Evolutionary conservation across 2,888 invertebrate genomes (phyloP), one percentile per base, ranked within the genome.

Genomic region (Acanthosoma haemorrhoidale): DNA sequence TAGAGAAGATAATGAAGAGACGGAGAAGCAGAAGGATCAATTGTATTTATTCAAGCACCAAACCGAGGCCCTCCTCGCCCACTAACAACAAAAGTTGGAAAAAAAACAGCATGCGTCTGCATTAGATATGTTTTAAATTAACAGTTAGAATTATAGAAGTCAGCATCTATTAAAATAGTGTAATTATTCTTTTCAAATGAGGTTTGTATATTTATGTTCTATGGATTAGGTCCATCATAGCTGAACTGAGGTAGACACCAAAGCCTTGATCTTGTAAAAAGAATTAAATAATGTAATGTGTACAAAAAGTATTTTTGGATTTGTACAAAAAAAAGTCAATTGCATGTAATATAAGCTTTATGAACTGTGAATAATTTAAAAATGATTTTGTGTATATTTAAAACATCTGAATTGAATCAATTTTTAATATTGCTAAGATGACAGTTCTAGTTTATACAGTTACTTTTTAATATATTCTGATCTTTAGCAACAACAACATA

Each of bases 1-100:
- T 59, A 32, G 60, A 41, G 18, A 58, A 80, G 82, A 16, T 81
- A 84, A 72, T 76, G 83, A 59, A 81, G 83, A 36, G 13, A 68
- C 16, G 16, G 58, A 34, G 31, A 21, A 57, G 25, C 18, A 57
- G 25, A 11, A 4, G 21, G 25, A 36, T 61, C 11, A 6, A 36
- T 31, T 31, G 32, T 3, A 18, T 8, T 11, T 18, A 36, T 25
- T 21, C 61, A 25, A 61, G n/a, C 15, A 32, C 39, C 36, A 13
- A 25, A 25, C 6, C 16, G 25, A 36, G 21, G 18, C 25, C 38
- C 36, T 34, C 3, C 38, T 39, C 34, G 36, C 39, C 61, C 36
- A 34, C 36, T 66, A 43, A 16, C 16, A 66, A 21, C 13, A 64
- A 32, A 16, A 43, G 18, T 25, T 66, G 15, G 31, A n/a, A 31